These are phyloP conservation scores for Cisticola juncidis DNA, from an alignment of 2,113 vertebrate genomes.

Conservation along the genomic window DNA sequence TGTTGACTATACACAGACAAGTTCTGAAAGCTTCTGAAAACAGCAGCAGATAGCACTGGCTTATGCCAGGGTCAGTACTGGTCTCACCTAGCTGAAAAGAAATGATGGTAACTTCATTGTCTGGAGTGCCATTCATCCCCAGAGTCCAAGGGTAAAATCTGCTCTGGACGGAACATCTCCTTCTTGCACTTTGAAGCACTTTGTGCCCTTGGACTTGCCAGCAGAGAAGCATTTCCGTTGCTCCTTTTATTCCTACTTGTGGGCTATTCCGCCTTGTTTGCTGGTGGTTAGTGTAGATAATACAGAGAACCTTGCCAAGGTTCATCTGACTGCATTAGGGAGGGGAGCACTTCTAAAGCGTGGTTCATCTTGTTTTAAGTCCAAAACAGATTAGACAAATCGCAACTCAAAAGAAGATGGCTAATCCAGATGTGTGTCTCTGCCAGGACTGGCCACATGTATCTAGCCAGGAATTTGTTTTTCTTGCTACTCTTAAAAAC, in stretches of 20 bases:
- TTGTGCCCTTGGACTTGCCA: neutral
- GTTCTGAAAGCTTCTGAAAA: neutral
- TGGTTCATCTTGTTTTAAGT: neutral
- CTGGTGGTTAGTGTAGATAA: neutral
- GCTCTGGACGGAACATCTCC: neutral
- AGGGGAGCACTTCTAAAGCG: neutral
- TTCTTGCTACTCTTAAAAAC: neutral
- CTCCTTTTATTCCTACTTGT: neutral
- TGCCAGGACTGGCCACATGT: neutral
- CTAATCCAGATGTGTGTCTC: neutral
- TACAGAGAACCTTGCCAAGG: neutral
- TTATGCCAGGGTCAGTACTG: neutral
- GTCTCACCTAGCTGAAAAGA: neutral
- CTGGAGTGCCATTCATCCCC: neutral
- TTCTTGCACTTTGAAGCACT: neutral
- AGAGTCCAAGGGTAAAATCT: neutral
- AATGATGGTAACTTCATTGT: neutral
- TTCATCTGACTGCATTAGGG: neutral
- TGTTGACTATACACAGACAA: neutral
- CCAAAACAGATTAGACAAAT: neutral
- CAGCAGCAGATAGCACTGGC: neutral
- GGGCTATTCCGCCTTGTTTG: neutral
- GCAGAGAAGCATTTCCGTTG: neutral
- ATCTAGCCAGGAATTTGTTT: neutral
- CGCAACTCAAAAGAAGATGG: neutral